Conservation (phyloP, 2,797 vertebrate species). For the Agapornis canus region DNA sequence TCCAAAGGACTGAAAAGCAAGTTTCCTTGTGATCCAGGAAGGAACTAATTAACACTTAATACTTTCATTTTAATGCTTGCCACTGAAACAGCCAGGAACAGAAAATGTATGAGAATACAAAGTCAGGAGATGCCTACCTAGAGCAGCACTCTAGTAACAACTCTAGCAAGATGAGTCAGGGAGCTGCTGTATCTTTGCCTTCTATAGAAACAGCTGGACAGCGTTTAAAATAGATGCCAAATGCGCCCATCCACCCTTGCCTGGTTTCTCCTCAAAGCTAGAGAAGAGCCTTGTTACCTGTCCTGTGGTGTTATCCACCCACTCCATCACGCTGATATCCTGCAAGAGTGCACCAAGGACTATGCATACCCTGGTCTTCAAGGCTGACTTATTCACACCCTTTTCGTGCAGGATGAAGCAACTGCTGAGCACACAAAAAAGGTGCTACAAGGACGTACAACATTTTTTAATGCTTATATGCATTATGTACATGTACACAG, state of each 20-base stretch:
- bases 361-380: background rate
- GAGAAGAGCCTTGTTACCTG: background rate
- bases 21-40: background rate
- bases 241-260: background rate
- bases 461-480: background rate
- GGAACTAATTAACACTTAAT: background rate
- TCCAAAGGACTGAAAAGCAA: background rate
- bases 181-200: background rate
- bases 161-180: background rate
- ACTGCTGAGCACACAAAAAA: background rate
- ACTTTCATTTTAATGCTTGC: background rate
- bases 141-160: background rate
- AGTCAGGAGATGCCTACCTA: background rate
- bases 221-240: background rate
- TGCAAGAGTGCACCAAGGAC: fast-evolving
- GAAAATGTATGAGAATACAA: background rate
- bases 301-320: background rate
- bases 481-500: fast-evolving
- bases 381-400: background rate
- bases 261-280: background rate
- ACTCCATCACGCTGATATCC: background rate
- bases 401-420: background rate
- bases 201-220: fast-evolving
- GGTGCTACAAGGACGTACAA: background rate
- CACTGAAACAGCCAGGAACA: background rate